Evolutionary conservation across 2,797 vertebrate species (phyloP).

Genomic region (Masticophis lateralis): DNA sequence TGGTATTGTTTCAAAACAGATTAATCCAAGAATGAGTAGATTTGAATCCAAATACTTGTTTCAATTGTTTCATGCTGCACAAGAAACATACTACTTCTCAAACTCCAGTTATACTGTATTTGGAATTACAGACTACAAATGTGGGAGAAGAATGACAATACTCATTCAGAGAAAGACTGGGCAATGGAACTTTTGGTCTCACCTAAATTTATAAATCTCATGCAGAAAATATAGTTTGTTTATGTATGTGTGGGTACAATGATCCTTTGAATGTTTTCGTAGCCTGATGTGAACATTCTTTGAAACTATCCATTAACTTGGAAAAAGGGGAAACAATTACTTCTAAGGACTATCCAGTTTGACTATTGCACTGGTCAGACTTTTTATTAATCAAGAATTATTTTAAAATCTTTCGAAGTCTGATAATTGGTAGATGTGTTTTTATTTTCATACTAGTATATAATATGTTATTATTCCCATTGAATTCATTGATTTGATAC

Average conservation of each 20-base stretch:
- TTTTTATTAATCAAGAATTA: neutral
- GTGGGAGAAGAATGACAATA: neutral
- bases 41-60: neutral
- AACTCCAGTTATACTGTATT: neutral
- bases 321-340: neutral
- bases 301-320: neutral
- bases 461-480: neutral
- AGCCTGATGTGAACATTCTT: neutral
- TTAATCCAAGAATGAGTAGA: neutral
- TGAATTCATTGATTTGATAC: neutral
- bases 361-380: neutral
- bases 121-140: neutral
- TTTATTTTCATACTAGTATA: neutral
- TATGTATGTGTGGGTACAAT: neutral
- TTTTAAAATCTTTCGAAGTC: neutral
- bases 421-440: neutral
- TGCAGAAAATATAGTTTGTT: neutral
- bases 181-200: neutral
- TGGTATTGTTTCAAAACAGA: neutral
- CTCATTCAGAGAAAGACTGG: neutral
- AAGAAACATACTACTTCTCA: neutral
- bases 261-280: neutral
- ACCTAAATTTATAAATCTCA: neutral
- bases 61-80: neutral
- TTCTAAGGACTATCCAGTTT: neutral